Conservation (phyloP, 1,140 invertebrate species). For the Saccostrea echinata region DNA sequence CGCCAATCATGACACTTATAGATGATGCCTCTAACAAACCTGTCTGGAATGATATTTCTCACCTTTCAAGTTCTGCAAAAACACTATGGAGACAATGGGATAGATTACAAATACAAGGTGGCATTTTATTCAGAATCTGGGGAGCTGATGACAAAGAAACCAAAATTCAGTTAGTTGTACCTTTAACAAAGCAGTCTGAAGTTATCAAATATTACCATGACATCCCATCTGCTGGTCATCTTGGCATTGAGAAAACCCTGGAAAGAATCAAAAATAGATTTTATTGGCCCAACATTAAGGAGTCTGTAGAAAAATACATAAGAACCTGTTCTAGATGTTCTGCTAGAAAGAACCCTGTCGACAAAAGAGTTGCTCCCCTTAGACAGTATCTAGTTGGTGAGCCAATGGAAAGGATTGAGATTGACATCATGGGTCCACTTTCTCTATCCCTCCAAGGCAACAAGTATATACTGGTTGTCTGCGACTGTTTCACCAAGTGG, state of each 20-base stretch:
- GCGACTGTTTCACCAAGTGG: slow-evolving; percentile 72
- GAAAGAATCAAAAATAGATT: slow-evolving; percentile 43
- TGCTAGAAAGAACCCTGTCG: slow-evolving; percentile 6
- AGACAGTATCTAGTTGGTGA: slow-evolving; percentile 21
- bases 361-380: slow-evolving; percentile 43
- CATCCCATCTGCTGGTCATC: slow-evolving; percentile 53
- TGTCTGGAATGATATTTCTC: slow-evolving; percentile 47
- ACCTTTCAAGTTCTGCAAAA: slow-evolving; percentile 23
- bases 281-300: slow-evolving; percentile 56
- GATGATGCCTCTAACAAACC: slow-evolving; percentile 9
- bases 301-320: slow-evolving; percentile 31
- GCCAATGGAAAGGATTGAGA: slow-evolving; percentile 67
- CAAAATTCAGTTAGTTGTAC: slow-evolving; percentile 48
- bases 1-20: background rate
- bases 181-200: background rate
- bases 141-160: background rate
- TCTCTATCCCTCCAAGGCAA: slow-evolving; percentile 65
- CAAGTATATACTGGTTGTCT: slow-evolving; percentile 63
- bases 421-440: slow-evolving; percentile 74
- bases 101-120: slow-evolving; percentile 50
- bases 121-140: slow-evolving; percentile 44
- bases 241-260: slow-evolving; percentile 54
- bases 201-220: slow-evolving; percentile 52
- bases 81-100: slow-evolving; percentile 58
- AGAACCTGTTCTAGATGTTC: slow-evolving; percentile 49